Evolutionary conservation across 2,797 vertebrate genomes (phyloP).

Genomic region (Molothrus ater): DNA sequence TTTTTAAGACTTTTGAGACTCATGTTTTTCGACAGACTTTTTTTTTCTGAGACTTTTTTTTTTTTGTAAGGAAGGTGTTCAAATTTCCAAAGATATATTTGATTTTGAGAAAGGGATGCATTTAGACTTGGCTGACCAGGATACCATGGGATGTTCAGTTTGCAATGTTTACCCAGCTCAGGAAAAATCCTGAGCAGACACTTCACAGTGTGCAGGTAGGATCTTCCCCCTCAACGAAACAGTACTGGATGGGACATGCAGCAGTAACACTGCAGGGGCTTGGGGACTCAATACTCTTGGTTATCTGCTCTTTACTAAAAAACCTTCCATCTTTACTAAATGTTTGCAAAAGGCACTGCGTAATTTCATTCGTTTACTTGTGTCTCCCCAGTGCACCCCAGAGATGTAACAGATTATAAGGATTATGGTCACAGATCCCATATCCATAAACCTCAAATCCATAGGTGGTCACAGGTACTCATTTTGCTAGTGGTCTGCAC

Average conservation of each 20-base stretch:
- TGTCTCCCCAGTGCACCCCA: not conserved
- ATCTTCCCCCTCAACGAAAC: not conserved
- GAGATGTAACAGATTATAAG: not conserved
- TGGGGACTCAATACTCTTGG: not conserved
- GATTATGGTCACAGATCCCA: not conserved
- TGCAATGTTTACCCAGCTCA: not conserved
- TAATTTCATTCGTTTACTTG: not conserved
- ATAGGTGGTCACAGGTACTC: not conserved
- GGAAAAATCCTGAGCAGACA: not conserved
- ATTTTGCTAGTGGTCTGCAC: not conserved
- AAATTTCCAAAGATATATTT: not conserved
- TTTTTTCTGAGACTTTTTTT: not conserved
- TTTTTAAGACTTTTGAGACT: not conserved
- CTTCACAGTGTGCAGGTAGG: not conserved
- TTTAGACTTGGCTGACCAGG: not conserved
- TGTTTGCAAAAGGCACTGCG: not conserved
- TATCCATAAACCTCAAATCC: not conserved
- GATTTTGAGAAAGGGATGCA: not conserved
- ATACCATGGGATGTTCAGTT: not conserved
- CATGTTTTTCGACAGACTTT: not conserved
- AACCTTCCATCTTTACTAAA: not conserved
- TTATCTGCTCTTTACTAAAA: not conserved
- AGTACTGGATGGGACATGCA: not conserved
- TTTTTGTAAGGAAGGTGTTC: not conserved
- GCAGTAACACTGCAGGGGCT: rapidly evolving